These are phyloP conservation scores for Morbakka virulenta DNA, from an alignment of 30 jellyfish, hydroid and myxozoan species.

Conservation along the genomic window DNA sequence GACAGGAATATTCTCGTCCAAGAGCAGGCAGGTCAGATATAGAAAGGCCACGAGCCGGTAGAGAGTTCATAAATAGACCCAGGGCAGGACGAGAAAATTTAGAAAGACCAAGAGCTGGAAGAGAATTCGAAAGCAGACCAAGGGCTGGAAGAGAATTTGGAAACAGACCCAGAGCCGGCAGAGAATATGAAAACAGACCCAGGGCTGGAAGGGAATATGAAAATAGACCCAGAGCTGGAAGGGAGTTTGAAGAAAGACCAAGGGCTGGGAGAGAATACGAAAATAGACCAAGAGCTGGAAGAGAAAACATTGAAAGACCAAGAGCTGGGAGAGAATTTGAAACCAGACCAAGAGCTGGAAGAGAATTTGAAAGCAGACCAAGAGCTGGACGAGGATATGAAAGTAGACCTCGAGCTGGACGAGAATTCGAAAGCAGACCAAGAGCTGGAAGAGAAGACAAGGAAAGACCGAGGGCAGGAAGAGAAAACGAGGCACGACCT, in stretches of 20 bases:
- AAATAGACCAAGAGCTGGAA: neutral
- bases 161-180: neutral
- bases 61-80: neutral
- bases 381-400: neutral
- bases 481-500: neutral
- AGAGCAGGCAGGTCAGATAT: neutral
- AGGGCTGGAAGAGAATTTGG: neutral
- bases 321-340: neutral
- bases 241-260: neutral
- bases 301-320: neutral
- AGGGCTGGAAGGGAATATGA: neutral
- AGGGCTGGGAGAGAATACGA: neutral
- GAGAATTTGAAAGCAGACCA: neutral
- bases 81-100: neutral
- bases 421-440: neutral
- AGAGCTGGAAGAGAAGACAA: neutral
- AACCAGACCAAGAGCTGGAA: neutral
- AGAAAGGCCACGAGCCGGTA: neutral
- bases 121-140: neutral
- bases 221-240: neutral
- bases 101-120: neutral
- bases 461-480: neutral
- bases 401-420: neutral
- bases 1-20: neutral
- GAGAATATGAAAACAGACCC: neutral